Conservation (phyloP, 2,888 invertebrate species). For the Lepidocyrtinus sp. region DNA sequence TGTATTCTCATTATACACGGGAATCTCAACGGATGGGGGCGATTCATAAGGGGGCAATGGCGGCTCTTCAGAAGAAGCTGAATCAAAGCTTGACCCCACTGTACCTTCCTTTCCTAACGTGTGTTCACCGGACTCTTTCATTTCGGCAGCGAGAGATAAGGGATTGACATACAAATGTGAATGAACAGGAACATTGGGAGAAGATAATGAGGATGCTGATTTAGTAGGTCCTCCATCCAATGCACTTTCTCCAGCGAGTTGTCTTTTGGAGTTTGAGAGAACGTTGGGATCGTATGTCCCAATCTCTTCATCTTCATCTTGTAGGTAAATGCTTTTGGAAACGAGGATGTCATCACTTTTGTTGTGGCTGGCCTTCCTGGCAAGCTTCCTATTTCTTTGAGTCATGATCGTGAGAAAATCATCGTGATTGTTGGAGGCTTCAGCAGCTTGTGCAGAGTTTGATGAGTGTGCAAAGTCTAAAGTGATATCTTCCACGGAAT, state of each 20-base stretch:
- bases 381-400: conserved; percentile 44
- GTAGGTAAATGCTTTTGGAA: conserved; percentile 58
- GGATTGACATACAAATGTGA: conserved; percentile 65
- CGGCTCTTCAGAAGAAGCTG: conserved; percentile 42
- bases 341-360: conserved; percentile 45
- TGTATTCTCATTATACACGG: conserved; percentile 62
- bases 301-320: conserved; percentile 66
- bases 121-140: conserved; percentile 45
- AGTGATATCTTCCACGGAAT: conserved; percentile 43
- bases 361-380: conserved; percentile 35
- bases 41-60: conserved; percentile 65
- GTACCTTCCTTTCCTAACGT: no score
- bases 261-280: conserved; percentile 17
- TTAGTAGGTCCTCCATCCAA: conserved; percentile 12
- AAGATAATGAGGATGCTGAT: conserved; percentile 17
- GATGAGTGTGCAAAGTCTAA: conserved; percentile 29
- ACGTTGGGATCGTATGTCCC: conserved; percentile 66
- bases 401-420: conserved; percentile 46
- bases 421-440: conserved; percentile 23
- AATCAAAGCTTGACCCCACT: neutral
- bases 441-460: neutral
- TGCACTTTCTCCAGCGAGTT: conserved; percentile 28
- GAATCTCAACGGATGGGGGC: conserved; percentile 63
- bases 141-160: conserved; percentile 65
- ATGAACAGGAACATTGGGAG: conserved; percentile 22